Conservation (phyloP, 1,140 invertebrate genomes). For the Magallana ariakensis region DNA sequence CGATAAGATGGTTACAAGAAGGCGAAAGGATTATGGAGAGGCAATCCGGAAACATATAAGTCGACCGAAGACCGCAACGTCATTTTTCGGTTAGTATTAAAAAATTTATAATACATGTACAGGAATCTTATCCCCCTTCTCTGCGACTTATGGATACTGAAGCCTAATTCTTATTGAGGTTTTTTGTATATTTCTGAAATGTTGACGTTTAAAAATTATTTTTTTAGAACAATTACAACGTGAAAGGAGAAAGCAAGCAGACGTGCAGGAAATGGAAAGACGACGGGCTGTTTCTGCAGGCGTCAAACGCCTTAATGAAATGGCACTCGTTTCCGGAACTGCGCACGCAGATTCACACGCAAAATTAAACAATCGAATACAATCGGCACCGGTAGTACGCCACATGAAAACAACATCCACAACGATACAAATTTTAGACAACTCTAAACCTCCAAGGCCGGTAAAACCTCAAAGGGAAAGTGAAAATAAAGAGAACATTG, state of each 20-base stretch:
- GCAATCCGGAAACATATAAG: slow-evolving; percentile 66
- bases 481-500: slow-evolving; percentile 20
- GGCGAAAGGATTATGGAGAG: slow-evolving; percentile 70
- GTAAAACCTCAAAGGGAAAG: too few species aligned
- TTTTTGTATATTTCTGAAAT: neutral
- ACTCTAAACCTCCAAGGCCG: neutral
- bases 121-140: too few species aligned
- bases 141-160: neutral
- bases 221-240: slow-evolving; percentile 56
- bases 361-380: neutral
- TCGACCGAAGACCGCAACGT: slow-evolving; percentile 67
- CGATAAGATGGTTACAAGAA: slow-evolving; percentile 47
- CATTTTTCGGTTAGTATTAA: slow-evolving; percentile 65
- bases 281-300: slow-evolving; percentile 46
- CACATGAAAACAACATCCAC: neutral
- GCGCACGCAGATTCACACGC: neutral
- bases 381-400: neutral
- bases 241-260: slow-evolving; percentile 48
- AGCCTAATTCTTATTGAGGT: neutral
- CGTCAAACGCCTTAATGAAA: neutral
- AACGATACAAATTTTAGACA: neutral
- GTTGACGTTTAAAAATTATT: too few species aligned
- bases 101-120: too few species aligned
- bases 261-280: slow-evolving; percentile 47
- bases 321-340: neutral